phyloP scores from a whole-genome alignment of 2,113 vertebrate species.

The Apus apus region DNA sequence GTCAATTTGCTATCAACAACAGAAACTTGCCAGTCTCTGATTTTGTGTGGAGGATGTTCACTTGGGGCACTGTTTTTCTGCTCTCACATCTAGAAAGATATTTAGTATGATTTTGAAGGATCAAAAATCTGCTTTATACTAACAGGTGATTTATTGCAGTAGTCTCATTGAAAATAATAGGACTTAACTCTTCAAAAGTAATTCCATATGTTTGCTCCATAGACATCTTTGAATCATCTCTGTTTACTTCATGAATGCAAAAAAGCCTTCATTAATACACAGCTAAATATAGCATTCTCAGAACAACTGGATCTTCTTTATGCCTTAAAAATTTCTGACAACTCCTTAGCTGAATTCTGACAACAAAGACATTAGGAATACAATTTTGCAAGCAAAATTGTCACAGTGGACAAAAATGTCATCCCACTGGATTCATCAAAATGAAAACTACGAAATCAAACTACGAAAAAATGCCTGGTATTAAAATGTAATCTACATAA shows the following conservation, averaged over 20 bases:
- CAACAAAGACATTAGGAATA: neutral
- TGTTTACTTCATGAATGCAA: neutral
- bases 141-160: neutral
- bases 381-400: neutral
- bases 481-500: neutral
- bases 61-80: neutral
- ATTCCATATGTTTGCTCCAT: neutral
- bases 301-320: neutral
- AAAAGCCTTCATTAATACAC: neutral
- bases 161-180: neutral
- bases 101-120: neutral
- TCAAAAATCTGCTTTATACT: neutral
- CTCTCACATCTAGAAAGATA: neutral
- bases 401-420: slow-evolving; percentile 5
- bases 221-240: neutral
- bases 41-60: neutral
- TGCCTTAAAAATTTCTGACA: slow-evolving; percentile 28
- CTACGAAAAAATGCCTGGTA: neutral
- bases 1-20: neutral
- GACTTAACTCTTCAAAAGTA: neutral
- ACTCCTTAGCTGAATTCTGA: slow-evolving; percentile 22
- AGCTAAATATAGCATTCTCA: slow-evolving; percentile 7
- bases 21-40: neutral
- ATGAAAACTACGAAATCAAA: neutral
- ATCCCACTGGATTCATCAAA: neutral